Percentiles rank a stretch among this genome's conserved stretches.
These are phyloP conservation scores for Hiodon tergisus DNA, from an alignment of 2,113 vertebrate genomes.

Conservation along the genomic window DNA sequence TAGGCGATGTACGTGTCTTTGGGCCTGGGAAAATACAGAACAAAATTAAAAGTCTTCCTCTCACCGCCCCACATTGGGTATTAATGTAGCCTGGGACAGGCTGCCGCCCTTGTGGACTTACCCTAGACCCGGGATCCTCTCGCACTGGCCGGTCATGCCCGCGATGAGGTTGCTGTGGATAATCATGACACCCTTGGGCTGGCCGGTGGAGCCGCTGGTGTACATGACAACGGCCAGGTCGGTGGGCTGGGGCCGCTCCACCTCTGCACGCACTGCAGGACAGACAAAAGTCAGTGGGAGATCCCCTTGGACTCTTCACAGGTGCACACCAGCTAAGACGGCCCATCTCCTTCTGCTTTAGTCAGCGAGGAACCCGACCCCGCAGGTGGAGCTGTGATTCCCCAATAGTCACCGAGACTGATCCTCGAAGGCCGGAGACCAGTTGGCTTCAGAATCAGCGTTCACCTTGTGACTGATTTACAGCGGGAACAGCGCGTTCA, in stretches of 20 bases:
- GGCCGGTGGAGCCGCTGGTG: constrained; percentile 92
- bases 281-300: constrained; percentile 2
- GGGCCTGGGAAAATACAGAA: constrained; percentile 55
- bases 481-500: neutral
- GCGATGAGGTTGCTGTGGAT: constrained; percentile 87
- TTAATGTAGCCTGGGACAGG: too few species aligned
- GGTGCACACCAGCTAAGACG: too few species aligned
- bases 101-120: constrained; percentile 43
- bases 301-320: neutral
- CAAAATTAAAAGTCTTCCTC: neutral
- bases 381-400: too few species aligned
- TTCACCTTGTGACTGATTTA: neutral
- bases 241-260: constrained; percentile 68
- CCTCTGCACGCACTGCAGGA: constrained; percentile 58
- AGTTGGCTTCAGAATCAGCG: neutral
- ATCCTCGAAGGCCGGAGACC: too few species aligned
- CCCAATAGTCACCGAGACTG: too few species aligned
- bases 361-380: too few species aligned
- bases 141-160: constrained; percentile 93
- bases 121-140: constrained; percentile 90
- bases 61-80: too few species aligned
- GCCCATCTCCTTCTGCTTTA: too few species aligned
- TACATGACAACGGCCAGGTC: constrained; percentile 96
- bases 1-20: constrained; percentile 91
- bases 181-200: constrained; percentile 95